These are phyloP conservation scores for Tiliqua scincoides DNA, from an alignment of 2,113 vertebrate species.

Conservation along the genomic window DNA sequence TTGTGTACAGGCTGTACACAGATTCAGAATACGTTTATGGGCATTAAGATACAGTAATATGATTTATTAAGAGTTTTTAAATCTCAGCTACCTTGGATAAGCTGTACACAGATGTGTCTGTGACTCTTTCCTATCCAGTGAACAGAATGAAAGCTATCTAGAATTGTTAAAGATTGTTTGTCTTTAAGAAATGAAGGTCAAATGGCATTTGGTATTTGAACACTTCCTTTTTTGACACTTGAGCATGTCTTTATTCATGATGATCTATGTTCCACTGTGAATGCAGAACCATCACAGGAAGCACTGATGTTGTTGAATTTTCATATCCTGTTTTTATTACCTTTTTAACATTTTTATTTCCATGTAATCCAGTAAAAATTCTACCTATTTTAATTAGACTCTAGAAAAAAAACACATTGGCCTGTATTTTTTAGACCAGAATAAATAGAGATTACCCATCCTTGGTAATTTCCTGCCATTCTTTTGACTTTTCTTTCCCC, in stretches of 20 bases:
- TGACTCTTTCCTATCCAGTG: no score
- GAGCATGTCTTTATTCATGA: neutral
- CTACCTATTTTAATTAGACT: neutral
- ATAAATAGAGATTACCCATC: neutral
- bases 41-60: no score
- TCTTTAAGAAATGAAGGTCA: neutral
- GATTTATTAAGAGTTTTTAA: no score
- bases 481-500: neutral
- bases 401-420: neutral
- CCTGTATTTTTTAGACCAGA: neutral
- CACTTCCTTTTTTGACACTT: neutral
- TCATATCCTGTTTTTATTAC: neutral
- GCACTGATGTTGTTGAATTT: neutral
- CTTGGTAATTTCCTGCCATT: neutral
- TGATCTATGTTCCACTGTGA: neutral
- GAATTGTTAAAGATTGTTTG: neutral
- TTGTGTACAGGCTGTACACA: no score
- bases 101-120: neutral
- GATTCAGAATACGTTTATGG: no score
- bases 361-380: neutral
- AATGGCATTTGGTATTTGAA: neutral
- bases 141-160: neutral
- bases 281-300: neutral
- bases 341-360: neutral
- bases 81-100: no score